phyloP scores from a whole-genome alignment of 2,888 invertebrate genomes.

The Drymonia ruficornis region DNA sequence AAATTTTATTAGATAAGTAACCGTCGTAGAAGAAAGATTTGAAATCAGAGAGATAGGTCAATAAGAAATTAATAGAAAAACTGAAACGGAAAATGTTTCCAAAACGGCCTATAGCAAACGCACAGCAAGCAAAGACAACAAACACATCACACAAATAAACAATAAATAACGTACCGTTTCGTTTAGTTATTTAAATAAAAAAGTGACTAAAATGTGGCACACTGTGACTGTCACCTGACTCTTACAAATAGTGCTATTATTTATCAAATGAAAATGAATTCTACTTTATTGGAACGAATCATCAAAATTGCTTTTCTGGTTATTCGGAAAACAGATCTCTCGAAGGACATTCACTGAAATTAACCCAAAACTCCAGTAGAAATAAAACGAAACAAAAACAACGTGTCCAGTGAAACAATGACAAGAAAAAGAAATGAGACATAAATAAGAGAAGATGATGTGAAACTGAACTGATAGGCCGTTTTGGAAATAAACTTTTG shows the following conservation, averaged over 20 bases:
- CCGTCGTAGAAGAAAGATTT: conserved; percentile 65
- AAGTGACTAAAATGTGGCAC: conserved; percentile 69
- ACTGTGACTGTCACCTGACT: conserved; percentile 65
- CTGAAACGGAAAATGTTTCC: conserved; percentile 72
- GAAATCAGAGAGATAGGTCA: conserved; percentile 63
- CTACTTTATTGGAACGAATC: conserved; percentile 61
- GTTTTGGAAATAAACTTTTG: conserved; percentile 83
- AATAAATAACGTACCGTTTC: conserved; percentile 68
- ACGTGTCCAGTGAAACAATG: conserved; percentile 69
- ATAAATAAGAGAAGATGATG: conserved; percentile 71
- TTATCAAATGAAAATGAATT: conserved; percentile 69
- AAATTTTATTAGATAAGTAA: conserved; percentile 38
- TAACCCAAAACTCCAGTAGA: conserved; percentile 51
- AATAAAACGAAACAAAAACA: conserved; percentile 51
- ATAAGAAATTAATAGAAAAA: conserved; percentile 49
- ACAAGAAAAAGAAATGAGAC: conserved; percentile 69
- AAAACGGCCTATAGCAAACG: conserved; percentile 85
- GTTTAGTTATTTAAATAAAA: conserved; percentile 59
- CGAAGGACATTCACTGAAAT: conserved; percentile 82
- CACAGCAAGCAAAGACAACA: conserved; percentile 81
- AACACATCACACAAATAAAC: conserved; percentile 76
- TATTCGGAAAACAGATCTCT: conserved; percentile 83
- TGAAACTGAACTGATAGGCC: conserved; percentile 82
- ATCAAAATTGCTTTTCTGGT: conserved; percentile 63
- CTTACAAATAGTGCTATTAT: conserved; percentile 68